phyloP scores from a whole-genome alignment of 1,140 invertebrate genomes.

The Drosophila lowei region DNA sequence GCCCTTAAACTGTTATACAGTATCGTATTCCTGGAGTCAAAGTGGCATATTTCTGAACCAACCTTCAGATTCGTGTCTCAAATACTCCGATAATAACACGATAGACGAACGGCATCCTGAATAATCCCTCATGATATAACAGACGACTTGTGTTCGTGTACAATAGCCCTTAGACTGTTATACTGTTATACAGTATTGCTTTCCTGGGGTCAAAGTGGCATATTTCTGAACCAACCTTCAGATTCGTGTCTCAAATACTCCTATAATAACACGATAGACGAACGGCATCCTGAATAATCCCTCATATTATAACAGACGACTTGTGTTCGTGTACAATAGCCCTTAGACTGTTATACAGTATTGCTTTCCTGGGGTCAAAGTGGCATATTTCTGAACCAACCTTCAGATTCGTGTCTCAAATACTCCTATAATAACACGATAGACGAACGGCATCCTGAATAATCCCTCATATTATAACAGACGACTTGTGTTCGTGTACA shows the following conservation, averaged over 20 bases:
- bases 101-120: constrained; percentile 49
- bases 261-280: too few relatives aligned
- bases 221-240: too few relatives aligned
- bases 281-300: too few relatives aligned
- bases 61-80: constrained; percentile 43
- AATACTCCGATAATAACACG: constrained; percentile 45
- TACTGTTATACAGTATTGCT: too few relatives aligned
- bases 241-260: too few relatives aligned
- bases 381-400: constrained; percentile 7
- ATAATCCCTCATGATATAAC: constrained; percentile 14
- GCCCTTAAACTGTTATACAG: neutral
- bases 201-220: too few relatives aligned
- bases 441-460: constrained; percentile 36
- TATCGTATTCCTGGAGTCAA: constrained; percentile 33
- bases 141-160: too few relatives aligned
- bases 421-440: constrained; percentile 7
- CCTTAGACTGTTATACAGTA: too few relatives aligned
- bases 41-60: constrained; percentile 49
- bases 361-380: constrained; percentile 12
- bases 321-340: too few relatives aligned
- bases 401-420: constrained; percentile 29
- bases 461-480: constrained; percentile 4
- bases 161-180: too few relatives aligned
- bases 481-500: constrained; percentile 20
- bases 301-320: too few relatives aligned